Percentiles rank a stretch among this genome's conserved stretches.
Evolutionary conservation across 2,113 vertebrate species (phyloP).

Genomic region (Pseudopipra pipra): DNA sequence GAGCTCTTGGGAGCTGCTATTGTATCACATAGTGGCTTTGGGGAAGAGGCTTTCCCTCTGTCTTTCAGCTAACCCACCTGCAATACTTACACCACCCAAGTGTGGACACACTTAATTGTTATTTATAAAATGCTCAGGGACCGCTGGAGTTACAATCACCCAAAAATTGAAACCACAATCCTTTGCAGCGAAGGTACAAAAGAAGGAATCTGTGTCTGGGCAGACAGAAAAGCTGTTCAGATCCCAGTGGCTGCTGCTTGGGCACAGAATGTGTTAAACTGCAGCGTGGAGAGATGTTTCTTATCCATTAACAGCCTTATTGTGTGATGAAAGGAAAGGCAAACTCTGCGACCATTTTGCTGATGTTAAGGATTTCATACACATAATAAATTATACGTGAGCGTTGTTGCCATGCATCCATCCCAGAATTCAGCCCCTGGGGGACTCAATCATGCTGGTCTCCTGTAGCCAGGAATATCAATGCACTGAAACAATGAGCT

Average conservation of each 20-base stretch:
- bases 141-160: background rate
- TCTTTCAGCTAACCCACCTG: background rate
- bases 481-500: background rate
- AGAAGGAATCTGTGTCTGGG: background rate
- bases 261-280: constrained; percentile 1
- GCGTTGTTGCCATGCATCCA: background rate
- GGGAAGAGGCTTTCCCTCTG: background rate
- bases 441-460: constrained; percentile 7
- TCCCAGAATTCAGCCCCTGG: background rate
- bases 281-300: background rate
- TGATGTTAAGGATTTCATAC: constrained; percentile 40
- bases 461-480: constrained; percentile 19
- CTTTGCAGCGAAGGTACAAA: background rate
- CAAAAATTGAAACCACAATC: background rate
- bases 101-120: background rate
- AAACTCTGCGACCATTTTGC: constrained; percentile 42
- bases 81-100: fast-evolving
- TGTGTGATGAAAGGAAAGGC: constrained; percentile 34
- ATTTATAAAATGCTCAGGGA: background rate
- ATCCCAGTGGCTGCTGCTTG: background rate
- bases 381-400: constrained; percentile 25
- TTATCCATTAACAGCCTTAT: background rate
- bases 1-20: background rate
- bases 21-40: background rate
- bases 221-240: background rate